Evolutionary conservation across 2,888 invertebrate genomes (phyloP), one percentile per base, ranked within the genome.

Genomic region (Andrena trimmerana): DNA sequence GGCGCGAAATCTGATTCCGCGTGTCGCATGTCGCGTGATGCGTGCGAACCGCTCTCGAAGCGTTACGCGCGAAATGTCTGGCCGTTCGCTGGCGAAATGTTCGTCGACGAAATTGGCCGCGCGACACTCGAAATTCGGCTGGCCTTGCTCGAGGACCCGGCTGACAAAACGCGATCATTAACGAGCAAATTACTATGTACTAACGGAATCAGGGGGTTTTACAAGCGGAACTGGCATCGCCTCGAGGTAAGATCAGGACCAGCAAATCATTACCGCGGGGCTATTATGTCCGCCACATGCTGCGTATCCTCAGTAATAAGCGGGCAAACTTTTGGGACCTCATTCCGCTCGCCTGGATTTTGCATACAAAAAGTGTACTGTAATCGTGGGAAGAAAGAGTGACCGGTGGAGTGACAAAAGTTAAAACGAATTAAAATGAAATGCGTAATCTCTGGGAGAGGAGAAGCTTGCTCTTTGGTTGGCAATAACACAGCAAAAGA

Each of bases 1-100:
- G 57, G 72, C 65, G 78, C 74, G 90, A 88, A 90, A 90, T 87
- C 59, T 50, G 88, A 90, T 74, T 86, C 88, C 73, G 54, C 62
- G 71, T 79, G 82, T 89, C 83, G 84, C 75, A 71, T 77, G 88
- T 57, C 6, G 16, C 29, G 29, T 48, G n/a, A 13, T 24, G 42
- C 42, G n/a, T 31, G 10, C 57, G 57, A 57, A 57, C 57, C 24
- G 57, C 57, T 27, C n/a, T 29, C 13, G 6, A 31, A 7, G n/a
- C 24, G n/a, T 1, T 13, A 48, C 48, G 60, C 48, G 59, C 36
- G n/a, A 29, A 20, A 62, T 67, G 20, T 20, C 29, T 36, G 62
- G 24, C 33, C 57, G 29, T 33, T n/a, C 36, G 66, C 31, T 54
- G 8, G 59, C 70, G 66, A 42, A 71, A 75, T 33, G 60, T 63